Percentiles rank a stretch among this genome's conserved stretches.
phyloP scores from a whole-genome alignment of 2,888 invertebrate species.

The Eupithecia tripunctaria region DNA sequence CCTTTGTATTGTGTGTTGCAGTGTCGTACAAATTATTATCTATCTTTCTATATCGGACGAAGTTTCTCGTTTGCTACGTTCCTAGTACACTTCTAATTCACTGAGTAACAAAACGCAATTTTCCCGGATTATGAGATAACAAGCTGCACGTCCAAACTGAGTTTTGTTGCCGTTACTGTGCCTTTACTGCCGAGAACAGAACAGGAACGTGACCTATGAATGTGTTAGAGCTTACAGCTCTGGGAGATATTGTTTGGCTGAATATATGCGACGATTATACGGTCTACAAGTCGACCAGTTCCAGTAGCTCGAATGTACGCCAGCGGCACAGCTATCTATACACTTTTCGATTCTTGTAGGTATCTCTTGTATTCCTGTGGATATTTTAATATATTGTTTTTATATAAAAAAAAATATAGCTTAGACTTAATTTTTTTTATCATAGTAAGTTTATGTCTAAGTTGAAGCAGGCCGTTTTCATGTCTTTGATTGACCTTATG shows the following conservation, averaged over 20 bases:
- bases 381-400: too few species aligned
- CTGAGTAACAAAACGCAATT: slow-evolving; percentile 12
- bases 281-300: neutral
- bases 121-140: slow-evolving; percentile 24
- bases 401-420: too few species aligned
- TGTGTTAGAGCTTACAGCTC: slow-evolving; percentile 17
- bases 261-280: neutral
- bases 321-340: neutral
- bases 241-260: neutral
- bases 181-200: too few species aligned
- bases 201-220: slow-evolving; percentile 29
- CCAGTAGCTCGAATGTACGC: neutral
- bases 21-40: too few species aligned
- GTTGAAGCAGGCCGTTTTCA: too few species aligned
- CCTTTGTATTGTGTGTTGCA: too few species aligned
- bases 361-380: too few species aligned
- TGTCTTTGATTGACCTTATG: too few species aligned
- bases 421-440: too few species aligned
- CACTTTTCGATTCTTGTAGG: too few species aligned
- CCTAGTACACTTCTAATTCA: neutral
- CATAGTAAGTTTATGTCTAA: too few species aligned
- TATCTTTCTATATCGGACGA: neutral
- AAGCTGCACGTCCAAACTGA: slow-evolving; percentile 21
- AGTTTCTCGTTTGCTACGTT: neutral
- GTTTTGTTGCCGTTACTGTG: slow-evolving; percentile 21